Percentiles rank a stretch among this genome's conserved stretches.
These are phyloP conservation scores for Habropoda laboriosa DNA, from an alignment of 1,140 invertebrate species.

Conservation along the genomic window DNA sequence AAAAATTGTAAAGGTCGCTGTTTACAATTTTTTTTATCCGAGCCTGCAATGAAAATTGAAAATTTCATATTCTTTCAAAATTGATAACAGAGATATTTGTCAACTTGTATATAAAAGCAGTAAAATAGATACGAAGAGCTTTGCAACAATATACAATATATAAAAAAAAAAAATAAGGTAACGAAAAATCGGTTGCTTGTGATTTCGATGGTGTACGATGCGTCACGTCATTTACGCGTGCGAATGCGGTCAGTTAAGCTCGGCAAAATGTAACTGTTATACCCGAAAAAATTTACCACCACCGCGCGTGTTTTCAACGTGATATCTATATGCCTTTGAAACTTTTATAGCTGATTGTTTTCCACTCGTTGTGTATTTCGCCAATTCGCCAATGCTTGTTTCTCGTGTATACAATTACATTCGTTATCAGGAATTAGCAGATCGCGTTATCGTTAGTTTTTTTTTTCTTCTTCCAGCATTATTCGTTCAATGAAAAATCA, in stretches of 20 bases:
- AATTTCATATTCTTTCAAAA: no score
- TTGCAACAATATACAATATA: neutral
- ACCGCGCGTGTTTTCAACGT: neutral
- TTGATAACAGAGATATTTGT: no score
- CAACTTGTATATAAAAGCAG: no score
- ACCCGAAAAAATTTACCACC: neutral
- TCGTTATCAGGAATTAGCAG: neutral
- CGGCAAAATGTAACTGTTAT: neutral
- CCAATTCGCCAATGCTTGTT: neutral
- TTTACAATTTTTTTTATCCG: no score
- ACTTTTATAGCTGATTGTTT: constrained; percentile 2
- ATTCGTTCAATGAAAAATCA: no score
- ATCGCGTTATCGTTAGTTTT: neutral
- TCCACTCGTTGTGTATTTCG: neutral
- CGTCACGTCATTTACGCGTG: neutral
- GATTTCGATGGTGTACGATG: neutral
- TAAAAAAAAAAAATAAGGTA: neutral
- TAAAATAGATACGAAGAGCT: no score
- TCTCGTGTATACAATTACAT: neutral
- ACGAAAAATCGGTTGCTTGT: neutral
- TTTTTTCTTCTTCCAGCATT: no score
- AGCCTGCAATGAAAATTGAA: no score
- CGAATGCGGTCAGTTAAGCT: neutral
- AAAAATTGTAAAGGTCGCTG: no score
- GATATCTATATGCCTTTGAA: neutral